A percentile compares a stretch with the other conserved stretches of the same genome.
These are phyloP conservation scores for Apoda limacodes DNA, from an alignment of 2,888 invertebrate genomes.

Conservation along the genomic window DNA sequence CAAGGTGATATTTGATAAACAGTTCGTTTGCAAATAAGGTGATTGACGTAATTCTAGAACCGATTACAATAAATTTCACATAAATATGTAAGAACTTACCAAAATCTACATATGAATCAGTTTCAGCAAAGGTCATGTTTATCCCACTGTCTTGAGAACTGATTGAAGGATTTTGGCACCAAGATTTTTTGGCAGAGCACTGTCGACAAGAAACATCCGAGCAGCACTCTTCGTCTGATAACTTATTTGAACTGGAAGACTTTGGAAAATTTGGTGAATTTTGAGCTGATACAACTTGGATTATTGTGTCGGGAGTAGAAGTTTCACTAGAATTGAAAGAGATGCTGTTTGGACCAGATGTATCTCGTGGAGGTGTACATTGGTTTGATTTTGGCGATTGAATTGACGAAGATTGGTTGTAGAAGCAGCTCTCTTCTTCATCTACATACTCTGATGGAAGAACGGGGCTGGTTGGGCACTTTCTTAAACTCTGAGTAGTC, in stretches of 20 bases:
- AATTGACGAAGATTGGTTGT: constrained; percentile 38
- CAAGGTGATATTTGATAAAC: no score
- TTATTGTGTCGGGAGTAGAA: constrained; percentile 63
- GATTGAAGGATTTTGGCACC: constrained; percentile 76
- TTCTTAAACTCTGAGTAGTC: constrained; percentile 37
- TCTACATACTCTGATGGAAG: constrained; percentile 39
- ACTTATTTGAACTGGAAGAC: constrained; percentile 65
- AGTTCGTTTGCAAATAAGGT: no score
- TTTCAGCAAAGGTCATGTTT: constrained; percentile 78
- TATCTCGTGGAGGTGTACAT: constrained; percentile 52
- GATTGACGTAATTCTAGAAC: no score
- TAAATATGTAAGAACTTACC: constrained; percentile 33
- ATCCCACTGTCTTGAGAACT: constrained; percentile 85
- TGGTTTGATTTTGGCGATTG: constrained; percentile 56
- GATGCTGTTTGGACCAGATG: constrained; percentile 55
- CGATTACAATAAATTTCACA: neutral
- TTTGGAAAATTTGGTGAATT: constrained; percentile 58
- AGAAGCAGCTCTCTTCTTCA: constrained; percentile 39
- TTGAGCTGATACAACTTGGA: constrained; percentile 55
- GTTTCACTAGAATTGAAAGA: constrained; percentile 67
- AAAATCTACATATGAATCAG: constrained; percentile 67
- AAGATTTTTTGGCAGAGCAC: constrained; percentile 64
- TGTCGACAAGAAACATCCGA: constrained; percentile 57
- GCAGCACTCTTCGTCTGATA: constrained; percentile 71
- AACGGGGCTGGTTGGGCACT: constrained; percentile 61